Evolutionary conservation across 2,797 vertebrate genomes (phyloP).

Genomic region (Fratercula arctica): DNA sequence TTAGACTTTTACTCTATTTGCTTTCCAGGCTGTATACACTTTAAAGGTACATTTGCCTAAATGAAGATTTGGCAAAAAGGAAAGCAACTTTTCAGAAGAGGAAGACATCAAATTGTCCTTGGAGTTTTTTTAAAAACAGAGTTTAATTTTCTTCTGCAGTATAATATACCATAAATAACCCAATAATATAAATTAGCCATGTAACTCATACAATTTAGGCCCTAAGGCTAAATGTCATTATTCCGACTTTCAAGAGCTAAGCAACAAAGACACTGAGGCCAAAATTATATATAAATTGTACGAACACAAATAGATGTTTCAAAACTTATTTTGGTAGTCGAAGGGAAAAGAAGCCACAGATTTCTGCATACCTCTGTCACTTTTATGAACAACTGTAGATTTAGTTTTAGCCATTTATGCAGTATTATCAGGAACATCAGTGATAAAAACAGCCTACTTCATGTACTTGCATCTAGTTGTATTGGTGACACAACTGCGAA

Average conservation of each 20-base stretch:
- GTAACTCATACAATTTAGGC: background rate
- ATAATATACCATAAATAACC: background rate
- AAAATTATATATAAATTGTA: background rate
- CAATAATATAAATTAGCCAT: background rate
- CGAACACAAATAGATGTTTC: background rate
- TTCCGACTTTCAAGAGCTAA: background rate
- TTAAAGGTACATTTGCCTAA: background rate
- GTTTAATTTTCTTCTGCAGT: background rate
- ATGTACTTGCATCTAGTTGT: rapidly evolving
- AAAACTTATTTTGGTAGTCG: background rate
- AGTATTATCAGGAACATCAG: background rate
- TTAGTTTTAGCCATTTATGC: background rate
- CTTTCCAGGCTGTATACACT: background rate
- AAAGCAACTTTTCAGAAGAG: background rate
- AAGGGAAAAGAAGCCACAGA: background rate
- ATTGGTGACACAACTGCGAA: background rate
- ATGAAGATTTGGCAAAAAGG: background rate
- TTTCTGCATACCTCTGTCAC: background rate
- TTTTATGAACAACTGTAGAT: background rate
- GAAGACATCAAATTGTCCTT: background rate
- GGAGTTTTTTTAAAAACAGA: background rate
- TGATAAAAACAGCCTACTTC: background rate
- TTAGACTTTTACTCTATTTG: background rate
- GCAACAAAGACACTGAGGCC: background rate
- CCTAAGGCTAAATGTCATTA: background rate